Base-by-base conservation (phyloP, 2,888 invertebrate genomes). In the Stenurella melanura region DNA sequence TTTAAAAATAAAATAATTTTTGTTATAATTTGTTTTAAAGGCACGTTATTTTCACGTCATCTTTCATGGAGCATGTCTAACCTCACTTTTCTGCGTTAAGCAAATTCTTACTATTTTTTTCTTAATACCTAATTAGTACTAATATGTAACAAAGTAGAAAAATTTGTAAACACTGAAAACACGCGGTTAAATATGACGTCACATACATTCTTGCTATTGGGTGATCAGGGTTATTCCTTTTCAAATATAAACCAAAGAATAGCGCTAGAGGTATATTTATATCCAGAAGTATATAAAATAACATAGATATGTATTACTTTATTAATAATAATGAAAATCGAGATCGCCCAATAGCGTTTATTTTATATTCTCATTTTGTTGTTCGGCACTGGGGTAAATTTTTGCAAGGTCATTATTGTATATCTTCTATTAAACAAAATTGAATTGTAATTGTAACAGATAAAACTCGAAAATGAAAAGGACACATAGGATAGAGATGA, bases 31-130 rank as follows among this genome's bases (percentile, higher is more conserved):
- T 38, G 10, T 30, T 64, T 50, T 50, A 50, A 50, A 64, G 64
- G 64, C 64, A 64, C 19, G 7, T 64, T 64, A 64, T 64, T 38
- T 64, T 64, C 64, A 64, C 64, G 64, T 64, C 64, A 50, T 50
- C 50, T 50, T 50, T 50, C 50, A 50, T 50, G n/a, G 15, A 50
- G 50, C 50, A 42, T n/a, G 50, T 7, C 50, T 50, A 50, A 50
- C 50, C 50, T n/a, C 50, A 50, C n/a, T 50, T 50, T n/a, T 50
- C n/a, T 6, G 6, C 2, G 50, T 50, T 50, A n/a, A 2, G n/a
- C n/a, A 50, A 50, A 50, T 42, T 42, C 15, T 11, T n/a, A 12
- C n/a, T 50, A n/a, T 34, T 34, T 34, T 4, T 50, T 50, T 50
- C 50, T 50, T 11, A 42, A 42, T 42, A 42, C 42, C 9, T 15